These are phyloP conservation scores for Rhamnusium bicolor DNA, from an alignment of 2,888 invertebrate species.

Conservation along the genomic window DNA sequence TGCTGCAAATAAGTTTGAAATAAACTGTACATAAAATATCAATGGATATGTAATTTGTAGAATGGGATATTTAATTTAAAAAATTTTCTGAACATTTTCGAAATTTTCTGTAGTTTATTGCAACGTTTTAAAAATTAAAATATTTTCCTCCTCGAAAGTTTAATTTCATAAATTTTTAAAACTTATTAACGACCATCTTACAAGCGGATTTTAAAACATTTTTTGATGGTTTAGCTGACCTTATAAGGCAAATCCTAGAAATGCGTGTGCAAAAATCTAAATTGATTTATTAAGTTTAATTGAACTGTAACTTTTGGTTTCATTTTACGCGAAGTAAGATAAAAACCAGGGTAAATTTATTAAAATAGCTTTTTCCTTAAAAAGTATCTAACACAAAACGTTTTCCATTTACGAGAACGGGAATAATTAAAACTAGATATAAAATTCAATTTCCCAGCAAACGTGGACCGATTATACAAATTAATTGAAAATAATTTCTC, in stretches of 20 bases:
- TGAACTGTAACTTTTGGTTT: neutral
- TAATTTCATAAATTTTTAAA: too few species aligned
- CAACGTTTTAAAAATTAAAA: too few species aligned
- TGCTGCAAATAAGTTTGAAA: too few species aligned
- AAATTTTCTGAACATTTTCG: too few species aligned
- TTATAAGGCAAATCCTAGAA: neutral
- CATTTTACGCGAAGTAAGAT: neutral
- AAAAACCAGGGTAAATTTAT: neutral
- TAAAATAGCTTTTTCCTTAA: neutral
- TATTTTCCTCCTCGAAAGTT: too few species aligned
- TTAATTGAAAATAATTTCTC: conserved; percentile 33
- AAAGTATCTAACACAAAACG: neutral
- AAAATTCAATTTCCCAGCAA: conserved; percentile 10
- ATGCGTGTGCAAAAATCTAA: neutral
- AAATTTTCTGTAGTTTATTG: too few species aligned
- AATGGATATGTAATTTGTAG: too few species aligned
- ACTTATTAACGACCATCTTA: too few species aligned
- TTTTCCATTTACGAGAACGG: neutral
- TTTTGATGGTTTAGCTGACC: too few species aligned
- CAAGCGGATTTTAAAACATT: too few species aligned
- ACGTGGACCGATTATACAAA: conserved; percentile 20
- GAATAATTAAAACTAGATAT: conserved; percentile 15
- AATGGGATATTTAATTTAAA: too few species aligned
- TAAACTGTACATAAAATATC: too few species aligned
- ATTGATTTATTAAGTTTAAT: neutral